These are phyloP conservation scores for Myopa tessellatipennis DNA, from an alignment of 2,888 invertebrate genomes.

Conservation along the genomic window DNA sequence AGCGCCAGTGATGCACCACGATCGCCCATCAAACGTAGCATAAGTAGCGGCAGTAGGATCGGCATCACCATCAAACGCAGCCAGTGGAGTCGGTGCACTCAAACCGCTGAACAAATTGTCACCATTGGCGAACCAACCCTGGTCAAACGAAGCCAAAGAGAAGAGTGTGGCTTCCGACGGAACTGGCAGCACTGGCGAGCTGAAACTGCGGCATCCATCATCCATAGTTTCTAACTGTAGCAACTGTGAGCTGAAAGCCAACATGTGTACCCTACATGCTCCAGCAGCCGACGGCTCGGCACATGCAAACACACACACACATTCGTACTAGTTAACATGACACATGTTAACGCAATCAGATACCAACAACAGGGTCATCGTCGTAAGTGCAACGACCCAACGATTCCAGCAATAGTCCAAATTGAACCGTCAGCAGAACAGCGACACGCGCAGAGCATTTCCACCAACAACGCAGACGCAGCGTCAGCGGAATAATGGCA, in stretches of 20 bases:
- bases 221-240: no score
- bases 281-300: background rate
- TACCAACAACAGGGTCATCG: no score
- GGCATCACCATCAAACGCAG: constrained; percentile 47
- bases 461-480: no score
- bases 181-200: background rate
- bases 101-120: constrained; percentile 30
- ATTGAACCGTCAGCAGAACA: no score
- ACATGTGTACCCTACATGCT: background rate
- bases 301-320: no score
- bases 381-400: no score
- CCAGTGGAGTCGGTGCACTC: constrained; percentile 15
- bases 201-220: no score
- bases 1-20: background rate
- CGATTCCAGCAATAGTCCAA: no score
- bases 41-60: constrained; percentile 33
- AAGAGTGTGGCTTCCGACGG: background rate
- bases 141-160: background rate
- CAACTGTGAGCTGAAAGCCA: background rate
- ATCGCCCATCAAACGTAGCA: constrained; percentile 18
- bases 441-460: no score
- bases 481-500: no score
- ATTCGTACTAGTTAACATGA: no score
- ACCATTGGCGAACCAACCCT: background rate
- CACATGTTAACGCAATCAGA: no score